These are phyloP conservation scores for Oreotrochilus melanogaster DNA, from an alignment of 2,113 vertebrate genomes.

Conservation along the genomic window DNA sequence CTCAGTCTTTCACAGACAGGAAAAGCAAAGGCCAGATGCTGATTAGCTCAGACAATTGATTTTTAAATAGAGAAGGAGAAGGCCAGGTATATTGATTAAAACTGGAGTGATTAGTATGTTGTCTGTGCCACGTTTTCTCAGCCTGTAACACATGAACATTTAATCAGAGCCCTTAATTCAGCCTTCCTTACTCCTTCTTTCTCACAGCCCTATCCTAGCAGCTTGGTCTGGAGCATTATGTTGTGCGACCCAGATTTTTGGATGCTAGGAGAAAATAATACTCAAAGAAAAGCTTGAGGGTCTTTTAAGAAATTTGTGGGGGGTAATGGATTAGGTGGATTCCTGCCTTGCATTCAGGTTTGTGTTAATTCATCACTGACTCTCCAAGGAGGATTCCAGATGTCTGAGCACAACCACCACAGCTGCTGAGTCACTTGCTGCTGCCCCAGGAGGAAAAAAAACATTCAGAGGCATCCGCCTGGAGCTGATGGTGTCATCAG, in stretches of 20 bases:
- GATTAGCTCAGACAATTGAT: neutral
- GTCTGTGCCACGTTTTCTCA: neutral
- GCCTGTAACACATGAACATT: neutral
- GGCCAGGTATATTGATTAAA: neutral
- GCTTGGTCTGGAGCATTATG: neutral
- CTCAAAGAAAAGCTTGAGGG: neutral
- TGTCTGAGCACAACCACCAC: neutral
- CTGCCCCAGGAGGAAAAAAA: neutral
- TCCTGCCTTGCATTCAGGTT: neutral
- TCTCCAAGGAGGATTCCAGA: neutral
- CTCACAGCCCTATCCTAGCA: neutral
- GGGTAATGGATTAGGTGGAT: neutral
- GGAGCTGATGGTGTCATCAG: rapidly evolving
- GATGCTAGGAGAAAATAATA: neutral
- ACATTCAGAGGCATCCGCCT: neutral
- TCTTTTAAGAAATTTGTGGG: neutral
- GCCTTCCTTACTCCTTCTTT: neutral
- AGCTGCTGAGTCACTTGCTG: neutral
- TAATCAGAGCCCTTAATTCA: neutral
- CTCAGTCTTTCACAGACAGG: neutral
- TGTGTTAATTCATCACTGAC: neutral
- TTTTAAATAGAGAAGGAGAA: neutral
- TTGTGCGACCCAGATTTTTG: neutral
- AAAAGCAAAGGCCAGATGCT: neutral
- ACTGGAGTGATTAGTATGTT: neutral